Conservation (phyloP, 2,888 invertebrate genomes). For the Melieria crassipennis region DNA sequence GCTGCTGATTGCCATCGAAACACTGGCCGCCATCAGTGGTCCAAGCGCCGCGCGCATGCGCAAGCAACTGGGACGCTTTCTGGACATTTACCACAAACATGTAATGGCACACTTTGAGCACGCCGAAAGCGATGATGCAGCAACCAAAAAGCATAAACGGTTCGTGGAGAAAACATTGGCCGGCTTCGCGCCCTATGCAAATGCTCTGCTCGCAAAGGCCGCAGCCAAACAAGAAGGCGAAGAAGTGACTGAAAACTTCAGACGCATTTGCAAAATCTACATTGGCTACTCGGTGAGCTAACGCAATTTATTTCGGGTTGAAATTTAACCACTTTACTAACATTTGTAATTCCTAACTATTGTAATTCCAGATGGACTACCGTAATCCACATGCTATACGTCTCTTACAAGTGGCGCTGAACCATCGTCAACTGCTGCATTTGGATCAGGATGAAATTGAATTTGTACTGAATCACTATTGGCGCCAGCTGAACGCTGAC, state of each 20-base stretch:
- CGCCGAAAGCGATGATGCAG: background rate
- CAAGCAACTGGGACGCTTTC: constrained; percentile 42
- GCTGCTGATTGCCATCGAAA: constrained; percentile 53
- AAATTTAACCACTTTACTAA: background rate
- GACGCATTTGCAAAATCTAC: constrained; percentile 61
- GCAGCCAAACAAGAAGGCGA: constrained; percentile 7
- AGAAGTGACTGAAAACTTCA: constrained; percentile 54
- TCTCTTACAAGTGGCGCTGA: constrained; percentile 55
- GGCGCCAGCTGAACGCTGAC: constrained; percentile 57
- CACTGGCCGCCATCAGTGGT: constrained; percentile 48
- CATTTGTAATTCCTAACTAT: background rate
- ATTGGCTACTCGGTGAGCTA: constrained; percentile 60
- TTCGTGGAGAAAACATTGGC: constrained; percentile 56
- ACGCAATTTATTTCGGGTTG: background rate
- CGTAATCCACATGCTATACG: constrained; percentile 56
- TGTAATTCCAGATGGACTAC: constrained; percentile 54
- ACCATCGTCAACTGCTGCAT: constrained; percentile 53
- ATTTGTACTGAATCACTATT: constrained; percentile 59
- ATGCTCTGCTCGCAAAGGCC: constrained; percentile 40
- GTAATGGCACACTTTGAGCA: constrained; percentile 45
- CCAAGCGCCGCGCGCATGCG: constrained; percentile 46
- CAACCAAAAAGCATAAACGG: constrained; percentile 50
- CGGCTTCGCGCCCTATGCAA: constrained; percentile 48
- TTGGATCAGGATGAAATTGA: constrained; percentile 62
- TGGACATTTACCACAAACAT: constrained; percentile 43